Percentiles rank a stretch among this genome's conserved stretches.
Conservation (phyloP, 2,888 invertebrate genomes). For the Drosophila subsilvestris region DNA sequence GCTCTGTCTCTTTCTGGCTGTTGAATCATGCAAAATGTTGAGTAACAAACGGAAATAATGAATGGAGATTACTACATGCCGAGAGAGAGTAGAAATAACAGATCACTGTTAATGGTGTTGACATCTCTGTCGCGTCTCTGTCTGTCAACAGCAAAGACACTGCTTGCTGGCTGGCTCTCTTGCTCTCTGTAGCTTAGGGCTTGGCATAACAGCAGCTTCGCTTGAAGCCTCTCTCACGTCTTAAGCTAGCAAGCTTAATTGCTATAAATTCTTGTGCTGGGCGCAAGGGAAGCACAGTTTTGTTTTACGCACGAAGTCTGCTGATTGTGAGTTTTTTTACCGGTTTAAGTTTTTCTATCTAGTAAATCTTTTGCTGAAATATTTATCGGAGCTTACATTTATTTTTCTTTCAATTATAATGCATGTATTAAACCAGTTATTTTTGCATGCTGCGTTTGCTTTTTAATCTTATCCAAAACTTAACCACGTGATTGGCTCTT, state of each 20-base stretch:
- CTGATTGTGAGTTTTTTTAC: constrained; percentile 48
- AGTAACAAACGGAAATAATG: too few relatives aligned
- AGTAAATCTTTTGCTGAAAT: not conserved
- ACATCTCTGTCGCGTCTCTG: constrained; percentile 17
- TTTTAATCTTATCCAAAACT: constrained; percentile 36
- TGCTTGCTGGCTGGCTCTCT: not conserved
- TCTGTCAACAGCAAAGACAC: too few relatives aligned
- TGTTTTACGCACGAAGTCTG: not conserved
- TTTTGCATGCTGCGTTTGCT: constrained; percentile 51
- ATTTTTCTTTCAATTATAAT: not conserved
- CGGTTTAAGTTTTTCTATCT: not conserved
- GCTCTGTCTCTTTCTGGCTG: not conserved
- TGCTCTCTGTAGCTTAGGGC: constrained; percentile 42
- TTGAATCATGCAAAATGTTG: not conserved
- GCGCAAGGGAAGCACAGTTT: not conserved
- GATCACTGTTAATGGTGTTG: not conserved
- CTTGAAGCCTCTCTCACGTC: constrained; percentile 19
- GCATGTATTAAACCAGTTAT: not conserved
- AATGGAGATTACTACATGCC: too few relatives aligned
- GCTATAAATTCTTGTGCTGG: not conserved
- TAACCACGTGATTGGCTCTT: constrained; percentile 42
- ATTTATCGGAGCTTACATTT: not conserved
- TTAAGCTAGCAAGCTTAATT: not conserved
- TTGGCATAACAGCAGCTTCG: constrained; percentile 32
- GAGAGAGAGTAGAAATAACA: not conserved